These are phyloP conservation scores for Monoplex corrugatus DNA, from an alignment of 2,888 invertebrate genomes.

Conservation along the genomic window DNA sequence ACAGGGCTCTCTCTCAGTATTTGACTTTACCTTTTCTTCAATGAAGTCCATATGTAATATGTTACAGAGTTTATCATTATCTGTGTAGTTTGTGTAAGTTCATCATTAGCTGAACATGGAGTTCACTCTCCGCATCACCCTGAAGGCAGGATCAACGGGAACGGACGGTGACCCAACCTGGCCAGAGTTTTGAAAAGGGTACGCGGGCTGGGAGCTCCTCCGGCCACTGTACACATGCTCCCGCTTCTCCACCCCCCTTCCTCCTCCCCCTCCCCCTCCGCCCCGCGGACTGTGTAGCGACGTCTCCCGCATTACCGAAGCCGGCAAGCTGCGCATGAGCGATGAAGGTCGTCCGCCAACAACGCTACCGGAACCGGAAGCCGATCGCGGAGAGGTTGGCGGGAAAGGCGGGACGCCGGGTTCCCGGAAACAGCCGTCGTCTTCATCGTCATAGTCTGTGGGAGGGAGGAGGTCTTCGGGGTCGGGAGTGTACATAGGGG, in stretches of 20 bases:
- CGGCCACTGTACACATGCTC: background rate
- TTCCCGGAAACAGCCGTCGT: conserved; percentile 45
- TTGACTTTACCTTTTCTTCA: too few species aligned
- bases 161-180: background rate
- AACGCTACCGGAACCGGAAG: conserved; percentile 58
- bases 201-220: conserved; percentile 4
- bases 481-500: background rate
- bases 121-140: conserved; percentile 63
- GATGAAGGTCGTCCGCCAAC: conserved; percentile 53
- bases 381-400: background rate
- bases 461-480: conserved; percentile 62
- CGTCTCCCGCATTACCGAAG: conserved; percentile 51
- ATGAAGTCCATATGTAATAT: too few species aligned
- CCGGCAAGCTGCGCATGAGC: conserved; percentile 50
- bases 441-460: conserved; percentile 64
- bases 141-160: conserved; percentile 33
- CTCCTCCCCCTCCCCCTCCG: background rate
- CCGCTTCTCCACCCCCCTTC: background rate
- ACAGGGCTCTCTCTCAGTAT: too few species aligned
- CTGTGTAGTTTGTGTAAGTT: background rate
- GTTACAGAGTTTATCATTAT: background rate
- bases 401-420: conserved; percentile 50
- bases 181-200: background rate
- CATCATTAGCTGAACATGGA: conserved; percentile 66
- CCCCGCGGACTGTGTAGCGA: background rate